Percentiles rank a stretch among this genome's conserved stretches.
phyloP scores from a whole-genome alignment of 2,888 invertebrate genomes.

The Amorpha juglandis region DNA sequence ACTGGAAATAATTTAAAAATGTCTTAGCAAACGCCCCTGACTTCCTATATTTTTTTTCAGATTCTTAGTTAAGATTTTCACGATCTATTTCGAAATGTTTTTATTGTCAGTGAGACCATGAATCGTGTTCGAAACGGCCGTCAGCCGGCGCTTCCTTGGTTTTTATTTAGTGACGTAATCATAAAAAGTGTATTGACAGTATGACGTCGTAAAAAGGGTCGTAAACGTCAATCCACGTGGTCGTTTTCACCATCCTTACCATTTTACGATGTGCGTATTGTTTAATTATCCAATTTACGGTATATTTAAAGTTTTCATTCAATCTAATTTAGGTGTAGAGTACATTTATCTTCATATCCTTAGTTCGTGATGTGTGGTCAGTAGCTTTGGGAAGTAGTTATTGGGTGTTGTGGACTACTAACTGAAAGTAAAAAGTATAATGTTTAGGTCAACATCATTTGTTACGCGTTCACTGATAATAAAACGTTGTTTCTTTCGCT shows the following conservation, averaged over 20 bases:
- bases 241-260: constrained; percentile 21
- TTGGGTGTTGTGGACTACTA: background rate
- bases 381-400: background rate
- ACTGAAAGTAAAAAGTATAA: too few species aligned
- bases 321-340: background rate
- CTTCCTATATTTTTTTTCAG: too few species aligned
- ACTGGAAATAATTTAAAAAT: too few species aligned
- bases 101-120: background rate
- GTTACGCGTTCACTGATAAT: too few species aligned
- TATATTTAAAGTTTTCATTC: background rate
- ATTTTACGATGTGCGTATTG: background rate
- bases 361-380: background rate
- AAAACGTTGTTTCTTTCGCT: too few species aligned
- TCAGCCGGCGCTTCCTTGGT: constrained; percentile 7
- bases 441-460: too few species aligned
- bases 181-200: constrained; percentile 21
- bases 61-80: background rate
- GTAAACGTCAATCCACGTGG: constrained; percentile 22
- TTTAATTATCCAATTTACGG: constrained; percentile 20
- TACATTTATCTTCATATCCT: background rate
- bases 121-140: constrained; percentile 9
- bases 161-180: constrained; percentile 23
- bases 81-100: constrained; percentile 5
- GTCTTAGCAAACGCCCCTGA: too few species aligned
- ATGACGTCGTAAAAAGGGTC: constrained; percentile 20